Conservation (phyloP, 2,797 vertebrate genomes). For the Chiroxiphia lanceolata region DNA sequence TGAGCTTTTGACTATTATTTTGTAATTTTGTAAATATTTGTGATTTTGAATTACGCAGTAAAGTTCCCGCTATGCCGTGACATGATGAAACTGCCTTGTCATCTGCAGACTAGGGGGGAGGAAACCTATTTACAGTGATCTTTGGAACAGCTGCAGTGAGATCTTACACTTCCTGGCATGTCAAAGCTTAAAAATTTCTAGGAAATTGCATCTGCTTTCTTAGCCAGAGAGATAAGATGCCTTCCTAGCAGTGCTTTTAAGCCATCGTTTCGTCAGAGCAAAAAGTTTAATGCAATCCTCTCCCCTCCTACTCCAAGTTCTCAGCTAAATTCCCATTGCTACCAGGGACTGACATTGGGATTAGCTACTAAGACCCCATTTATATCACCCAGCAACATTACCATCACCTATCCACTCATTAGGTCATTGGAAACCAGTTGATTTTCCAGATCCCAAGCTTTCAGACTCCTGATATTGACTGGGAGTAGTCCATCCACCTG, state of each 20-base stretch:
- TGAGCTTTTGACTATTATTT: constrained; percentile 28
- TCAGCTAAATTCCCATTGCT: background rate
- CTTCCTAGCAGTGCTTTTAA: constrained; percentile 9
- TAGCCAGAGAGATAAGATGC: constrained; percentile 31
- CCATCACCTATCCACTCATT: background rate
- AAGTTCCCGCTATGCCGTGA: background rate
- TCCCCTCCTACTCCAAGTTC: rapidly evolving
- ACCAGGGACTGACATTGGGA: background rate
- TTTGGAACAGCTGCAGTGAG: background rate
- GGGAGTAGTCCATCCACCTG: background rate
- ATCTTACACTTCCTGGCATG: constrained; percentile 24
- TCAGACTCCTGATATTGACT: background rate
- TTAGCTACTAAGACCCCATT: background rate
- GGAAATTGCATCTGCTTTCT: constrained; percentile 46
- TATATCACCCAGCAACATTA: background rate
- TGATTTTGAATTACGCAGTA: constrained; percentile 5
- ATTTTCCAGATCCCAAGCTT: background rate
- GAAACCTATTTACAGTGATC: constrained; percentile 13
- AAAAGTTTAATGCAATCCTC: background rate
- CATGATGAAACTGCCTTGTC: background rate
- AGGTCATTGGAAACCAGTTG: background rate
- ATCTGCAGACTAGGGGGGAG: background rate
- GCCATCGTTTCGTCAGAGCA: background rate
- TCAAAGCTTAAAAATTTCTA: constrained; percentile 44
- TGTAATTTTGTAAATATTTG: constrained; percentile 54